These are phyloP conservation scores for Hiodon tergisus DNA, from an alignment of 2,113 vertebrate species.

Conservation along the genomic window DNA sequence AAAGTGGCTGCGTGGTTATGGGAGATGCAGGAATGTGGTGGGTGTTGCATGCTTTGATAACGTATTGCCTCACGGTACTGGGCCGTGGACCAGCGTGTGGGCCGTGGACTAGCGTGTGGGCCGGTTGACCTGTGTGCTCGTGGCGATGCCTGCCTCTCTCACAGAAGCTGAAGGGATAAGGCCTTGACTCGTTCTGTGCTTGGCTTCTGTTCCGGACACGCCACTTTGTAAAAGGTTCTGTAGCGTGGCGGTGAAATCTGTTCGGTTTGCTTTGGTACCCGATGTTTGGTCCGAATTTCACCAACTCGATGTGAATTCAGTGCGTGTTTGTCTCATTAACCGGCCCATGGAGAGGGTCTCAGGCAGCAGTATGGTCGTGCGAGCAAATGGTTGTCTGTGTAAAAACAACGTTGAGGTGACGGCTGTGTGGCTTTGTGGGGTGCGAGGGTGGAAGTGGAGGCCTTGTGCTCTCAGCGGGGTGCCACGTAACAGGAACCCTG, in stretches of 20 bases:
- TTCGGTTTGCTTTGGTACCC: too few relatives aligned
- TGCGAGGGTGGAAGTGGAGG: constrained; percentile 43
- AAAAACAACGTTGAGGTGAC: constrained; percentile 53
- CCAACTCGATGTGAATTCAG: too few relatives aligned
- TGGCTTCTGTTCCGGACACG: too few relatives aligned
- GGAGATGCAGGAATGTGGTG: constrained; percentile 35
- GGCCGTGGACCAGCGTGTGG: background rate
- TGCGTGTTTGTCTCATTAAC: background rate
- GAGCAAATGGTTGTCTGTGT: constrained; percentile 43
- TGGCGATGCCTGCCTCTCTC: too few relatives aligned
- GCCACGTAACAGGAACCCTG: constrained; percentile 34
- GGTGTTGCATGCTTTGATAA: too few relatives aligned
- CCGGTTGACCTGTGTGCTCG: too few relatives aligned
- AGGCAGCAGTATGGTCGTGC: background rate
- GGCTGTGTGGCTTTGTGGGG: constrained; percentile 33
- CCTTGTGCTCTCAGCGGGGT: constrained; percentile 38
- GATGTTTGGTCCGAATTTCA: too few relatives aligned
- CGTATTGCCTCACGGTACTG: background rate
- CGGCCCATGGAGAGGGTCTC: background rate
- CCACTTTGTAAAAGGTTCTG: too few relatives aligned
- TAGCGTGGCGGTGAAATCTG: too few relatives aligned
- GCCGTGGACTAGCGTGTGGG: background rate
- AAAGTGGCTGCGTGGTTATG: constrained; percentile 27
- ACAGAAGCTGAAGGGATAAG: too few relatives aligned
- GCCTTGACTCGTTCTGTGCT: too few relatives aligned